A percentile compares a stretch with the other conserved stretches of the same genome.
Conservation (phyloP, 1,140 invertebrate species). For the Drosophila pectinifera region DNA sequence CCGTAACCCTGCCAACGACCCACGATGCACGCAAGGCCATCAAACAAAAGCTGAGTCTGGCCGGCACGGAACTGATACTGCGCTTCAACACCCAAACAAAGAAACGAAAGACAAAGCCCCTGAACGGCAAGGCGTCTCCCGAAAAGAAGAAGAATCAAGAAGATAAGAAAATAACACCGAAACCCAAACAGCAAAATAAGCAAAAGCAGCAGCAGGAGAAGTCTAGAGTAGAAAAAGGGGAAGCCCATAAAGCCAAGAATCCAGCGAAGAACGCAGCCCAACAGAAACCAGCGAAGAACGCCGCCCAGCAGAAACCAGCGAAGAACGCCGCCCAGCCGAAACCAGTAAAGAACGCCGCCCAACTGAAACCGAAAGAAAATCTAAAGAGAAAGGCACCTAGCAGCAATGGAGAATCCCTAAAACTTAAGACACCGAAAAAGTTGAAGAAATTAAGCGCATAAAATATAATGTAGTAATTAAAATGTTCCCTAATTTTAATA, state of each 20-base stretch:
- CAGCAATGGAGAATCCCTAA: not conserved
- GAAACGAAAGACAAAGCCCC: conserved; percentile 45
- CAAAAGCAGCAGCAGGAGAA: not conserved
- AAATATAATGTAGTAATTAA: conserved; percentile 23
- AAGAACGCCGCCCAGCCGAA: not conserved
- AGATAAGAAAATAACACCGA: conserved; percentile 31
- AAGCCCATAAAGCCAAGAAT: conserved; percentile 4
- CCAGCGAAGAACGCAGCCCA: not conserved
- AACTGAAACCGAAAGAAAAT: conserved; percentile 18
- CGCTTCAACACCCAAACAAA: conserved; percentile 62
- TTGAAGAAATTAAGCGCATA: conserved; percentile 30
- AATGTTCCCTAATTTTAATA: conserved; percentile 32
- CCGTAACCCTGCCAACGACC: conserved; percentile 72
- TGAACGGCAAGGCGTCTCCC: conserved; percentile 6
- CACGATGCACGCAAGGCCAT: conserved; percentile 66
- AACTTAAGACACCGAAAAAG: conserved; percentile 30
- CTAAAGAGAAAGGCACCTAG: conserved; percentile 14
- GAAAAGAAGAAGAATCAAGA: conserved; percentile 1
- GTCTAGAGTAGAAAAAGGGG: not conserved
- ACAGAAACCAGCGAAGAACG: not conserved
- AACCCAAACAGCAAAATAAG: conserved; percentile 14
- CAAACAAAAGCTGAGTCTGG: conserved; percentile 59
- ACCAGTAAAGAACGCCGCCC: not conserved
- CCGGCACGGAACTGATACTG: conserved; percentile 58
- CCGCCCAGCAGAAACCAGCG: not conserved